phyloP scores from a whole-genome alignment of 2,113 vertebrate species.

The Rhagologus leucostigma region DNA sequence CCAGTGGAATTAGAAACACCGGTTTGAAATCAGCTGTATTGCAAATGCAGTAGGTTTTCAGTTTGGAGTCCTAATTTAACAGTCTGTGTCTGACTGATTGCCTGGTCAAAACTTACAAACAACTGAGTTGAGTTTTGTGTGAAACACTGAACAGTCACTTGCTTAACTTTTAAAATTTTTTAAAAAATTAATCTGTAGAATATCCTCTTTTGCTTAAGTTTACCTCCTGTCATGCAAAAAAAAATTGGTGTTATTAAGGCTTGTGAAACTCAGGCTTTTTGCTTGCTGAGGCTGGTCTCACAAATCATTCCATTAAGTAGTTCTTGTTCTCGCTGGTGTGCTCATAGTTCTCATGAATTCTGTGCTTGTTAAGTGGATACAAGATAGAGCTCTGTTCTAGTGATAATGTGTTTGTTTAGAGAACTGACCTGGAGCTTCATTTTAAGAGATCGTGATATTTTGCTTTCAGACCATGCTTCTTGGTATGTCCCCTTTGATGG shows the following conservation, averaged over 20 bases:
- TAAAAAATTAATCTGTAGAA: constrained; percentile 8
- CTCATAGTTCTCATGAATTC: constrained; percentile 1
- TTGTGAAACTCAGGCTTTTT: not conserved
- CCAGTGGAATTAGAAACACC: constrained; percentile 36
- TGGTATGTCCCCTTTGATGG: not conserved
- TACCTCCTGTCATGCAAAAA: not conserved
- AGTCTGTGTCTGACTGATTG: constrained; percentile 44
- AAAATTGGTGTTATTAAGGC: not conserved
- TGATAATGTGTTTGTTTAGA: not conserved
- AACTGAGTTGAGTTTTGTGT: constrained; percentile 49
- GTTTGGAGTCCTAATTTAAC: constrained; percentile 43
- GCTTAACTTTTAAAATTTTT: constrained; percentile 11
- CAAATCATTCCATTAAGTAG: constrained; percentile 54
- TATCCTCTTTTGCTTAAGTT: constrained; percentile 9
- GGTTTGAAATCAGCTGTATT: constrained; percentile 2
- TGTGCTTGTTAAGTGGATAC: constrained; percentile 14
- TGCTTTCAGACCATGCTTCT: constrained; percentile 39
- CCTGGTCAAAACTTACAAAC: constrained; percentile 3
- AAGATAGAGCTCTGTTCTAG: not conserved
- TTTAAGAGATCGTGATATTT: not conserved
- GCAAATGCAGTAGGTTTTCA: constrained; percentile 38
- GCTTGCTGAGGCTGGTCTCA: constrained; percentile 33
- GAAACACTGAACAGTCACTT: constrained; percentile 49
- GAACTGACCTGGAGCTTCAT: constrained; percentile 29
- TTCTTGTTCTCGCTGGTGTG: not conserved